Evolutionary conservation across 2,113 vertebrate genomes (phyloP), one percentile per base, ranked within the genome.

Genomic region (Lophura nycthemera): DNA sequence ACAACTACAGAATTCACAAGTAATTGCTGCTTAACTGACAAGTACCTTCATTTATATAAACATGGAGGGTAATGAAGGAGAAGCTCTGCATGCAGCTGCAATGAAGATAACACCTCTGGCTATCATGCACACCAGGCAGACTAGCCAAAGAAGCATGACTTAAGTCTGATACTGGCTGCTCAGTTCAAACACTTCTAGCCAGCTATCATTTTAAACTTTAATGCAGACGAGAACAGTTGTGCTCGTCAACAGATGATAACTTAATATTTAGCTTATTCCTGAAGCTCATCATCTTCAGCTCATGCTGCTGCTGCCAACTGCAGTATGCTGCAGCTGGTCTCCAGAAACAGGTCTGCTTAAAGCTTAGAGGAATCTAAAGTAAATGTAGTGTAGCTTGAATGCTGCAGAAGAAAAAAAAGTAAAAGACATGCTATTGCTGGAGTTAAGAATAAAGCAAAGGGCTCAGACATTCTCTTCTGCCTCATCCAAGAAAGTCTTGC

Each of bases 1-100:
- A 59, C 2, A 83, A n/a, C 43, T 47, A 25, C 7, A 73, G 38
- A 57, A 78, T 36, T 64, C 50, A 80, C 36, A 19, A 56, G 18
- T 34, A 90, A 69, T 38, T 61, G 29, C 82, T 82, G 66, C 56
- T 65, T 78, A 34, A 13, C 61, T 73, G 48, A 65, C 76, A 42
- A 74, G 22, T 52, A 43, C 72, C 80, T 91, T 70, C 43, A 29
- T 65, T 54, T 77, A 10, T 4, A 61, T 19, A 79, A 60, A 63
- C 25, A 10, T 2, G 22, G 32, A 3, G 22, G 13, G 14, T 40
- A 67, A 47, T 0, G 1, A 70, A 32, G 18, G 25, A 29, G 6
- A 36, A 70, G 50, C 61, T 32, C 57, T 87, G 40, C 48, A 32
- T 25, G 19, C 45, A 66, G 73, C 56, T 36, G 79, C 36, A 20